Evolutionary conservation across 2,113 vertebrate genomes (phyloP).

Genomic region (Lipophrys pholis): DNA sequence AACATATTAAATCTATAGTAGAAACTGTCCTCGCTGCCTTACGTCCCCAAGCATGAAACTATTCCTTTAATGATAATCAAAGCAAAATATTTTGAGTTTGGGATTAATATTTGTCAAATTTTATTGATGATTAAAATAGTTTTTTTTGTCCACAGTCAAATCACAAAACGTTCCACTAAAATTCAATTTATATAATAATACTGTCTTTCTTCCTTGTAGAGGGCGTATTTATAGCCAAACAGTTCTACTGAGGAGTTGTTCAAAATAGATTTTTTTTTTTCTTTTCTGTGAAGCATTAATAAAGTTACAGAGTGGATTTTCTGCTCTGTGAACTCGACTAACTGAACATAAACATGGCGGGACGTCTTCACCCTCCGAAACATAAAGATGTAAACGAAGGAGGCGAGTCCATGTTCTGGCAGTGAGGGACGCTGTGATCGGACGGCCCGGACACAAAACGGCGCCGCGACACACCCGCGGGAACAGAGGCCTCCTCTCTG

Average conservation of each 20-base stretch:
- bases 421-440: slow-evolving; percentile 45
- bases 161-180: slow-evolving; percentile 54
- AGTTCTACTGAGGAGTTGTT: slow-evolving; percentile 20
- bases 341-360: slow-evolving; percentile 57
- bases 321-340: slow-evolving; percentile 46
- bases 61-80: slow-evolving; percentile 1
- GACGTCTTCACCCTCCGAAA: slow-evolving; percentile 69
- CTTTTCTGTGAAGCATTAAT: no score
- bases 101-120: slow-evolving; percentile 35
- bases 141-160: slow-evolving; percentile 30
- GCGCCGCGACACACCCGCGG: neutral
- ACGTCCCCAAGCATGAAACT: slow-evolving; percentile 16
- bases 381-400: slow-evolving; percentile 67
- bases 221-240: slow-evolving; percentile 4
- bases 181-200: slow-evolving; percentile 31
- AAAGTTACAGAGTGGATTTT: slow-evolving; percentile 10
- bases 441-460: slow-evolving; percentile 54
- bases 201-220: slow-evolving; percentile 22
- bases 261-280: no score
- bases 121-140: slow-evolving; percentile 18
- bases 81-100: slow-evolving; percentile 16
- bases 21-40: no score
- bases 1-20: neutral
- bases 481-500: slow-evolving; percentile 31
- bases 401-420: slow-evolving; percentile 54